phyloP scores from a whole-genome alignment of 2,888 invertebrate species.

The Polia nebulosa region DNA sequence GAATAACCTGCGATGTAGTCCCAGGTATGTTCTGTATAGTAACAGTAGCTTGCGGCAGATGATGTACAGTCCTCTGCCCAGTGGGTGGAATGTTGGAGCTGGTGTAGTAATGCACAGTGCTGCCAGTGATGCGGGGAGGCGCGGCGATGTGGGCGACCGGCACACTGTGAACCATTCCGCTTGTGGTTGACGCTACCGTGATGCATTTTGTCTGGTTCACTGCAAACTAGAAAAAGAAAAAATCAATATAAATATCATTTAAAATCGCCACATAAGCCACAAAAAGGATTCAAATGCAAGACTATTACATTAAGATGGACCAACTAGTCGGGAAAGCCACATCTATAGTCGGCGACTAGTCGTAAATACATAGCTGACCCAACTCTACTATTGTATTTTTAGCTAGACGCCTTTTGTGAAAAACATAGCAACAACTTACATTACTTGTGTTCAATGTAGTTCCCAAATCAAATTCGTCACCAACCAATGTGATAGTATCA shows the following conservation, averaged over 20 bases:
- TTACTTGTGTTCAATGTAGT: constrained; percentile 84
- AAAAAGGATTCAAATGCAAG: neutral
- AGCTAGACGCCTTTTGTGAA: neutral
- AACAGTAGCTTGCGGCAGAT: constrained; percentile 83
- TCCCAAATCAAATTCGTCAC: constrained; percentile 89
- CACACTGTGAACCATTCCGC: constrained; percentile 87
- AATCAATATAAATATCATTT: neutral
- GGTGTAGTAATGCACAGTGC: constrained; percentile 84
- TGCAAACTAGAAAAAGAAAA: constrained; percentile 76
- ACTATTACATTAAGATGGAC: neutral
- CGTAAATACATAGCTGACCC: neutral
- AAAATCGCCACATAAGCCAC: neutral
- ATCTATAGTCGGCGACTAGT: too few species aligned
- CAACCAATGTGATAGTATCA: constrained; percentile 86
- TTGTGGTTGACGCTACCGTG: constrained; percentile 87
- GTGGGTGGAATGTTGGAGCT: constrained; percentile 67
- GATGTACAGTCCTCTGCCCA: constrained; percentile 78
- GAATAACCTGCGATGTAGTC: constrained; percentile 83
- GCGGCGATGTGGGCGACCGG: constrained; percentile 85
- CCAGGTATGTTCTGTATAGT: constrained; percentile 86
- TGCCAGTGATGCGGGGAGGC: constrained; percentile 82
- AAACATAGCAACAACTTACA: constrained; percentile 75
- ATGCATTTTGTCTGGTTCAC: constrained; percentile 86
- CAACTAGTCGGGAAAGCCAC: neutral
- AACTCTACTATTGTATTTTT: neutral